Evolutionary conservation across 2,113 vertebrate genomes (phyloP), one percentile per base, ranked within the genome.

Genomic region (Cygnus buccinator): DNA sequence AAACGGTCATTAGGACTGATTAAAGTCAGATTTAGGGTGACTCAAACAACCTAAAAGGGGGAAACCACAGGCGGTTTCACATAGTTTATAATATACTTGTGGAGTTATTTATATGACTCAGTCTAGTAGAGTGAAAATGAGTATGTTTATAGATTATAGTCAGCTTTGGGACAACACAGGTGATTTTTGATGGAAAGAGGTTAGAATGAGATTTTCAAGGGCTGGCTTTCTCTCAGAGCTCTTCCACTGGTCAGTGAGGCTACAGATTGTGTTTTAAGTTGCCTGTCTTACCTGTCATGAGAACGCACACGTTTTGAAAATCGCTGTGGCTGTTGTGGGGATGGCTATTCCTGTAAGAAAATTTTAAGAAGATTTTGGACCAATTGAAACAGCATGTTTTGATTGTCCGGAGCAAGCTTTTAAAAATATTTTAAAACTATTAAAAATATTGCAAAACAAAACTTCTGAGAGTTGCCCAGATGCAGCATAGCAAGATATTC

Each of bases 1-100:
- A 97, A 97, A 91, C 1, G 95, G 96, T 97, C 97, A 98, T 98
- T 98, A 98, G 96, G 93, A 73, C 93, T 97, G 97, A 98, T 98
- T 98, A 97, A 97, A 97, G 84, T 98, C 97, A 97, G 96, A 96
- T 97, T 98, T 93, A 96, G 95, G 93, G 90, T 84, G 95, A 97
- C 90, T 97, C 89, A 94, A 95, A 93, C 93, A 91, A 95, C 88
- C 89, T 97, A 91, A 93, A 96, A 95, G 59, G 84, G 94, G 63
- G 85, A 97, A 97, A 97, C 96, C 97, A 75, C 95, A 97, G 96
- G 93, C 65, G n/a, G 63, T 95, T 97, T 95, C 92, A 76, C 86
- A 57, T 87, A 95, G 91, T 97, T 96, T 96, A 95, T 96, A 91
- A 91, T 93, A 89, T 81, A 77, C 83, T 93, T 90, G 84, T 82